These are phyloP conservation scores for Callionymus lyra DNA, from an alignment of 2,113 vertebrate species.

Conservation along the genomic window DNA sequence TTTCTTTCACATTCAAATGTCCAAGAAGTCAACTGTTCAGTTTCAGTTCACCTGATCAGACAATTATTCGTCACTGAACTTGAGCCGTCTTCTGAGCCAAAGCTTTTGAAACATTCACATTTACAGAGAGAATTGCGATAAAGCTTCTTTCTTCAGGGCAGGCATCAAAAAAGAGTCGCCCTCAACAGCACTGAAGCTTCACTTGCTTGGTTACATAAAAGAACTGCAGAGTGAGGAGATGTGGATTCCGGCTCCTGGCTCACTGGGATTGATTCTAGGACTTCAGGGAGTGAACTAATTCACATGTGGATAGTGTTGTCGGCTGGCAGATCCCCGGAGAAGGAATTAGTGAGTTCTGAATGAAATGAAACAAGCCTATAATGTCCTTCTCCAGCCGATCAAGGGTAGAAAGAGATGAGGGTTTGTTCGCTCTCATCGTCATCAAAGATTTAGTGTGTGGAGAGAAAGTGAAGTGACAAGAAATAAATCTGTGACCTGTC, in stretches of 20 bases:
- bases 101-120: neutral
- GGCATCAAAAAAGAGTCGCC: too few species aligned
- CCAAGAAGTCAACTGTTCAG: too few species aligned
- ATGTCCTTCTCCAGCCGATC: conserved; percentile 9
- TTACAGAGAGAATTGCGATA: too few species aligned
- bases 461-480: neutral
- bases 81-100: too few species aligned
- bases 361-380: conserved; percentile 10
- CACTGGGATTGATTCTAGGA: conserved; percentile 18
- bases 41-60: too few species aligned
- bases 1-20: too few species aligned
- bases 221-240: conserved; percentile 1
- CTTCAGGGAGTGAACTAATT: conserved; percentile 11
- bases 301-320: conserved; percentile 16
- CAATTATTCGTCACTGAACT: too few species aligned
- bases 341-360: conserved; percentile 18
- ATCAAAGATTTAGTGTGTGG: conserved; percentile 1
- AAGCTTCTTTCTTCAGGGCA: too few species aligned
- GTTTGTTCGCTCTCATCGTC: conserved; percentile 2
- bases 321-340: conserved; percentile 15
- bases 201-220: conserved; percentile 1
- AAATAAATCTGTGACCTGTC: neutral
- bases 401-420: conserved; percentile 3
- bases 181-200: neutral
- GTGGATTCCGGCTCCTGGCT: conserved; percentile 1